Evolutionary conservation across 2,888 invertebrate genomes (phyloP).

Genomic region (Parnassius smintheus): DNA sequence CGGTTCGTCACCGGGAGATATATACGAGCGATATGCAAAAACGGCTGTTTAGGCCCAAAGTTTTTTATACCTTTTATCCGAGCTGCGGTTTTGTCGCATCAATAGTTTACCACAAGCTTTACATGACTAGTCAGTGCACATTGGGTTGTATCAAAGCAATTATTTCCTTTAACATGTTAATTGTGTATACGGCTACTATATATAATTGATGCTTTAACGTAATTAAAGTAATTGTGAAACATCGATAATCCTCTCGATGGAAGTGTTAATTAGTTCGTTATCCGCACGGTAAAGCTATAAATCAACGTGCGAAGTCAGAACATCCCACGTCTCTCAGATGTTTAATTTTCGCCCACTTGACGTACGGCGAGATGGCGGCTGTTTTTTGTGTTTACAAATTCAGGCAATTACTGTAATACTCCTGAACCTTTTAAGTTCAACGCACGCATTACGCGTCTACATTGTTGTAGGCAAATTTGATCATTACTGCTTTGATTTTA

Average conservation of each 20-base stretch:
- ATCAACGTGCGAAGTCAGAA: conserved; percentile 4
- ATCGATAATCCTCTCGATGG: conserved; percentile 46
- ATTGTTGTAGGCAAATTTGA: conserved; percentile 40
- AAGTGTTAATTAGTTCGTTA: conserved; percentile 49
- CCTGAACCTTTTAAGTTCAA: conserved; percentile 77
- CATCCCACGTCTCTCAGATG: conserved; percentile 42
- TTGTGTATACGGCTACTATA: too few relatives aligned
- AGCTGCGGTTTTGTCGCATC: conserved; percentile 39
- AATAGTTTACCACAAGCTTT: conserved; percentile 24
- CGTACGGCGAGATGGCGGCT: conserved; percentile 52
- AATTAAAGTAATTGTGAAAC: conserved; percentile 49
- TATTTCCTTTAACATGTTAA: too few relatives aligned
- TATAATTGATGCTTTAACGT: neutral
- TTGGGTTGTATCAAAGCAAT: conserved; percentile 31
- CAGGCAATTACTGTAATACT: conserved; percentile 75
- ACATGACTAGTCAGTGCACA: conserved; percentile 24
- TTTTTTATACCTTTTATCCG: conserved; percentile 38
- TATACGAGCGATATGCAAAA: conserved; percentile 64
- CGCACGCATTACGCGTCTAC: conserved; percentile 59
- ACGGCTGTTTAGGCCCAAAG: conserved; percentile 49
- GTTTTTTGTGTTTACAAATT: conserved; percentile 77
- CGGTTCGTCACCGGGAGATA: conserved; percentile 62
- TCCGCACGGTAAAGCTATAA: conserved; percentile 41
- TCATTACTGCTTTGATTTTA: conserved; percentile 50
- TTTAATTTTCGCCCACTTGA: conserved; percentile 58